These are phyloP conservation scores for Cataglyphis rosenhaueri DNA, from an alignment of 2,888 invertebrate species.

Conservation along the genomic window DNA sequence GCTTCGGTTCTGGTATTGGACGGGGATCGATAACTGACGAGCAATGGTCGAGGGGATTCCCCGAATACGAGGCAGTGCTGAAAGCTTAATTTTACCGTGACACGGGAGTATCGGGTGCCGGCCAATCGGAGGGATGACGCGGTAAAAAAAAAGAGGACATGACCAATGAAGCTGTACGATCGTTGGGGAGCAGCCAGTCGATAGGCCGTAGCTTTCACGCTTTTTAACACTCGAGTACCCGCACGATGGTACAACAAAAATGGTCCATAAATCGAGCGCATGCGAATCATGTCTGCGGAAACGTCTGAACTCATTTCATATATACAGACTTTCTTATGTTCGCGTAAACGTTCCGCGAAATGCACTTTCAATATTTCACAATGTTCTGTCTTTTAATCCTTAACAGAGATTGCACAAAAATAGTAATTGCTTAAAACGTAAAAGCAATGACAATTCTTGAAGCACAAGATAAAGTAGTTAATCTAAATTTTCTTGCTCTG, in stretches of 20 bases:
- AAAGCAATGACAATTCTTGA: background rate
- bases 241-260: constrained; percentile 16
- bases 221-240: constrained; percentile 26
- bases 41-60: constrained; percentile 66
- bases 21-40: constrained; percentile 68
- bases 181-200: constrained; percentile 63
- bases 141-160: constrained; percentile 73
- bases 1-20: constrained; percentile 61
- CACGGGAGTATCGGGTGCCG: constrained; percentile 76
- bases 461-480: background rate
- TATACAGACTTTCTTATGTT: background rate
- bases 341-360: background rate
- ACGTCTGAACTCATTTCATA: background rate
- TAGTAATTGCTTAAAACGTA: background rate
- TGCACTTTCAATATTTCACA: background rate
- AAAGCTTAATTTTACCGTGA: constrained; percentile 83
- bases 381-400: constrained; percentile 7
- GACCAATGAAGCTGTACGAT: constrained; percentile 76
- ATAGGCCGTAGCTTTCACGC: constrained; percentile 70
- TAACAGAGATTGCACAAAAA: constrained; percentile 12
- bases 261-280: constrained; percentile 13
- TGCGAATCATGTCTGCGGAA: background rate
- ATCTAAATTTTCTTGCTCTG: background rate
- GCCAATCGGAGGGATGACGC: constrained; percentile 79
- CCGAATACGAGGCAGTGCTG: constrained; percentile 76